phyloP scores from a whole-genome alignment of 1,140 invertebrate genomes.

The Drosophila elegans region DNA sequence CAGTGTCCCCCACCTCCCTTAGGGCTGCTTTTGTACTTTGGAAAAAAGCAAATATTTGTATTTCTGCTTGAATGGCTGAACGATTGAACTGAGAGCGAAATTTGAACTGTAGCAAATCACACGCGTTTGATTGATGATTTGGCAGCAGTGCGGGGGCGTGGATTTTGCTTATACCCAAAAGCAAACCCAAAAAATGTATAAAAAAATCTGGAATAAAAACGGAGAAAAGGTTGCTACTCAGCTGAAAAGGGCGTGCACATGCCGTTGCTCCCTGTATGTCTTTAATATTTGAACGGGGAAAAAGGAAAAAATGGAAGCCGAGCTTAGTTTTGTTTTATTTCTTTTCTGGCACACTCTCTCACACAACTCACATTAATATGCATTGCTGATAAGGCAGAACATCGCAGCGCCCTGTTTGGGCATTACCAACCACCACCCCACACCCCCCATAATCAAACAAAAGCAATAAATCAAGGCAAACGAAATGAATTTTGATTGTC shows the following conservation, averaged over 20 bases:
- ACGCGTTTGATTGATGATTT: constrained; percentile 82
- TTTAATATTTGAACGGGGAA: constrained; percentile 61
- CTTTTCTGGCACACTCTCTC: constrained; percentile 26
- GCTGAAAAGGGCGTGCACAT: constrained; percentile 50
- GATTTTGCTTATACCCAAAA: constrained; percentile 24
- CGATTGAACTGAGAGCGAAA: constrained; percentile 80
- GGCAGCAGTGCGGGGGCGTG: constrained; percentile 45
- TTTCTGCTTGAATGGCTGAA: constrained; percentile 79
- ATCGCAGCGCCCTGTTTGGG: background rate
- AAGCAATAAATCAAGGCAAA: constrained; percentile 78
- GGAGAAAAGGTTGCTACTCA: constrained; percentile 47
- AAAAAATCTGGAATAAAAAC: constrained; percentile 25
- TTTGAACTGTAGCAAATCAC: constrained; percentile 82
- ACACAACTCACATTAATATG: constrained; percentile 74
- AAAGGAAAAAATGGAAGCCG: constrained; percentile 12
- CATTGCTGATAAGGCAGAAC: constrained; percentile 65
- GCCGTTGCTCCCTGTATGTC: constrained; percentile 28
- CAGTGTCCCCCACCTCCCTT: constrained; percentile 1
- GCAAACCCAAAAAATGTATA: constrained; percentile 9
- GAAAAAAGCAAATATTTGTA: constrained; percentile 79
- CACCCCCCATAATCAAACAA: constrained; percentile 71
- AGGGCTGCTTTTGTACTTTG: constrained; percentile 66
- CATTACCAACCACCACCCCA: background rate
- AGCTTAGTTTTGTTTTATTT: constrained; percentile 53
- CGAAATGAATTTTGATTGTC: constrained; percentile 83